These are phyloP conservation scores for Carollia perspicillata DNA, from an alignment of 2,113 vertebrate species.

Conservation along the genomic window DNA sequence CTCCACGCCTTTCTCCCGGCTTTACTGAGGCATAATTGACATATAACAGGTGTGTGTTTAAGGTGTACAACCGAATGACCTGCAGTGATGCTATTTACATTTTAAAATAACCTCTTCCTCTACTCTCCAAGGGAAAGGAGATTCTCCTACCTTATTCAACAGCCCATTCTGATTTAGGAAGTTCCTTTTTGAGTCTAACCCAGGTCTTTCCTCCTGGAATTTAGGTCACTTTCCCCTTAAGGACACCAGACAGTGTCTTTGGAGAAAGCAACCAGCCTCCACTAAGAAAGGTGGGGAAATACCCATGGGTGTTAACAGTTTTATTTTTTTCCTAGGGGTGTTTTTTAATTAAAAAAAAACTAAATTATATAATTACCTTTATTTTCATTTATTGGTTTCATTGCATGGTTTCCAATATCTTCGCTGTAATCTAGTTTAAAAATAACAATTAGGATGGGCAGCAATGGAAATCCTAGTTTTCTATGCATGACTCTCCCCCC, in stretches of 20 bases:
- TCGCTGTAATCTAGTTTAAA: constrained; percentile 79
- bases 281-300: not conserved
- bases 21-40: not conserved
- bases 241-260: not conserved
- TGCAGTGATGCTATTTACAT: not conserved
- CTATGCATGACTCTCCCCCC: not conserved
- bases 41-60: not conserved
- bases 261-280: not conserved
- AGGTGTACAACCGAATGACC: not conserved
- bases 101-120: not conserved
- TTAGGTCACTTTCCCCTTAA: not conserved
- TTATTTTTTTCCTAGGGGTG: not conserved
- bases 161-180: not conserved
- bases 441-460: constrained; percentile 45
- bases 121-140: not conserved
- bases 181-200: not conserved
- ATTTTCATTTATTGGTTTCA: constrained; percentile 80
- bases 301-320: not conserved
- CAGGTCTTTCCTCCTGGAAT: not conserved
- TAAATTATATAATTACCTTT: constrained; percentile 79
- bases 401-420: constrained; percentile 78
- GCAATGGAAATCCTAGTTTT: not conserved
- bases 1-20: too few relatives aligned
- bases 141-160: not conserved
- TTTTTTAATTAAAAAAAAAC: not conserved